Evolutionary conservation across 2,797 vertebrate species (phyloP), one percentile per base, ranked within the genome.

Genomic region (Enteromius mattozi): DNA sequence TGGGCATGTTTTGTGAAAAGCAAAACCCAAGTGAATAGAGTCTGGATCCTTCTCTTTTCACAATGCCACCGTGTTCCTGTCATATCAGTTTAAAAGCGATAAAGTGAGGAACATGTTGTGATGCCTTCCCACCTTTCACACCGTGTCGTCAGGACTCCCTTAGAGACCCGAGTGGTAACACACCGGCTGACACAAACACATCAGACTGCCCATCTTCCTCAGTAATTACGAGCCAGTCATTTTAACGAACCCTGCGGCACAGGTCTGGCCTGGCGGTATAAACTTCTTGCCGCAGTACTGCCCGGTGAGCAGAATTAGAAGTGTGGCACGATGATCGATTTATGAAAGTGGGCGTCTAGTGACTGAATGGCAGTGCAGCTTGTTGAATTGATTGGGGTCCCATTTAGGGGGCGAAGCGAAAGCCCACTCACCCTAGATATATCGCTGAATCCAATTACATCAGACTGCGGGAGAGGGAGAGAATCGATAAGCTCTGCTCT

Each of bases 381-480:
- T 82, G 49, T 80, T 76, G 56, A 85, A 85, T 82, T 82, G 85
- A 88, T 69, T 69, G 71, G 70, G 84, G 78, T 81, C 82, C 70
- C 68, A 68, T 85, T 85, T 54, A 88, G 40, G 82, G 81, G 78
- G 86, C 21, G 17, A 75, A 84, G 51, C 42, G 45, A 81, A 80
- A 61, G 63, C 71, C 82, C 63, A 71, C 72, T 78, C 86, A 72
- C 82, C 49, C 72, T 54, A 71, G 72, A 87, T 81, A 84, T 84
- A 87, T 87, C 59, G 66, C 49, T 83, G 80, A 83, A 82, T 89
- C 82, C 86, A 89, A 88, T 86, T 86, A 87, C 78, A 81, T 81
- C 82, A 85, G 68, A 87, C 75, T 70, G 75, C 45, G 21, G 80
- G 61, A 84, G 72, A 61, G 76, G n/a, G 10, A 70, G 56, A 21